Conservation (phyloP, 2,888 invertebrate genomes). For the Tinea pellionella region DNA sequence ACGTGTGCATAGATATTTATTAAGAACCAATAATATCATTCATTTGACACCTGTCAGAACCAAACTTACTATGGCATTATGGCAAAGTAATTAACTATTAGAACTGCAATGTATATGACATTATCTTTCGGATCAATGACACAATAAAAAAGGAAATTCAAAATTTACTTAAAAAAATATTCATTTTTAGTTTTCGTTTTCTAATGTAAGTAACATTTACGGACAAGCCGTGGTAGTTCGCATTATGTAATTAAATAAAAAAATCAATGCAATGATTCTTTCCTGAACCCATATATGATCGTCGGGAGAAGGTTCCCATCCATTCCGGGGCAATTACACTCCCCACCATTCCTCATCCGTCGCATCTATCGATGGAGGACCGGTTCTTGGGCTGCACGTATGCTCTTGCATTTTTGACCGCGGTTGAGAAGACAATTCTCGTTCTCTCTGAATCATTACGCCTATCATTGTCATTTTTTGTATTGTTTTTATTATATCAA, state of each 20-base stretch:
- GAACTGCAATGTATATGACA: no score
- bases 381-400: constrained; percentile 2
- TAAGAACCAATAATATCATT: no score
- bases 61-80: no score
- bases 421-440: background rate
- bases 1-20: no score
- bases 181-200: no score
- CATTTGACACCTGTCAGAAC: no score
- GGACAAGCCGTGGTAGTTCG: background rate
- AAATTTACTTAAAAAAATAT: no score
- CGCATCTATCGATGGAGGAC: background rate
- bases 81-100: no score
- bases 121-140: no score
- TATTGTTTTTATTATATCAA: no score
- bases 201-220: no score
- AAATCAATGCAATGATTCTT: background rate
- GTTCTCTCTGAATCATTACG: background rate
- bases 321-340: background rate
- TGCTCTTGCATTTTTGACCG: constrained; percentile 1
- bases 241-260: background rate
- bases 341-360: background rate
- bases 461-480: background rate
- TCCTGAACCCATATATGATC: background rate
- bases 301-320: background rate
- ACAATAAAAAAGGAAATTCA: no score